Evolutionary conservation across 2,888 invertebrate genomes (phyloP), one percentile per base, ranked within the genome.

Genomic region (Lamproptera curius): DNA sequence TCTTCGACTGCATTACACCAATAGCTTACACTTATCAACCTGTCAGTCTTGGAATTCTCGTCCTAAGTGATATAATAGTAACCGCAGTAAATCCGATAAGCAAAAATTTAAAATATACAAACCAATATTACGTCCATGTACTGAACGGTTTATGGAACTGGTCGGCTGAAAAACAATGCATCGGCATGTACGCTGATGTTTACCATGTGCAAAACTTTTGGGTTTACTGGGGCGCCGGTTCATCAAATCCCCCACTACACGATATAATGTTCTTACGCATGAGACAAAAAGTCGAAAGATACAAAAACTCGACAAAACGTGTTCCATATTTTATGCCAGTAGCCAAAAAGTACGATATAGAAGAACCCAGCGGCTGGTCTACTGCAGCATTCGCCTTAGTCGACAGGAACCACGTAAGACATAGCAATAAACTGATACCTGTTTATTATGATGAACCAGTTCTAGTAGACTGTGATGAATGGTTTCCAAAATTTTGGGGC

Each of bases 1-100:
- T n/a, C 4, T 42, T 48, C 34, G 48, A 48, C 16, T 48, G 48
- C 11, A 16, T 48, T 1, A 15, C 37, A 9, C 33, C 42, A 1
- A 37, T 47, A 1, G 13, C 41, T 14, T 47, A 47, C 42, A 23
- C 17, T 2, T 8, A 3, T 6, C 2, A 20, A 4, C 37, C n/a
- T 10, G 1, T 11, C 1, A 26, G 16, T 33, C n/a, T 16, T 6
- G 48, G 42, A 9, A 16, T 20, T 23, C 42, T 26, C n/a, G 42
- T 48, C 10, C 2, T 16, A 9, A 20, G 26, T 10, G 39, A 48
- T 28, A 4, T 48, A 23, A 11, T 42, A 2, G 48, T 6, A 3
- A 42, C 46, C 0, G 31, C 46, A 0, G 37, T 9, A 10, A 42
- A 37, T n/a, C 46, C 46, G 2, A 9, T 46, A 1, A 35, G 36